Evolutionary conservation across 2,888 invertebrate species (phyloP).

Genomic region (Tipula unca): DNA sequence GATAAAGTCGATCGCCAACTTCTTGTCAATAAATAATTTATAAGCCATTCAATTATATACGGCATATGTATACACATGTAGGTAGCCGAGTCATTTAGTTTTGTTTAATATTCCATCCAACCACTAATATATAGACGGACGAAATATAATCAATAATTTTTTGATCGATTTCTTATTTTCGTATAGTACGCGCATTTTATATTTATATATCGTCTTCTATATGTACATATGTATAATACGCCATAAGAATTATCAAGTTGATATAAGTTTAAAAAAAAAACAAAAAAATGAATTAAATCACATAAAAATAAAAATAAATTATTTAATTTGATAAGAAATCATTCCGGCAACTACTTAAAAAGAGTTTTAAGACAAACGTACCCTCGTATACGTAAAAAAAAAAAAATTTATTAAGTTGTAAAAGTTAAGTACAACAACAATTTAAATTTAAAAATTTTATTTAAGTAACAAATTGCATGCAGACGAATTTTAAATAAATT

Average conservation of each 20-base stretch:
- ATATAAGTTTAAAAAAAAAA: no score
- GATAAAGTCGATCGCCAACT: not conserved
- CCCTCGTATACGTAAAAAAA: not conserved
- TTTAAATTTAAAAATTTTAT: not conserved
- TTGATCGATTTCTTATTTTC: not conserved
- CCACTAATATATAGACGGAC: not conserved
- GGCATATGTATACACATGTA: not conserved
- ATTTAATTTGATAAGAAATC: not conserved
- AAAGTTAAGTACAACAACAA: not conserved
- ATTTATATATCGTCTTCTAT: not conserved
- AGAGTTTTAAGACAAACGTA: not conserved
- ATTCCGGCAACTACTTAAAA: not conserved
- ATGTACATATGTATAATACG: not conserved
- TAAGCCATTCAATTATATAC: not conserved
- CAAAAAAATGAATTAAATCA: not conserved
- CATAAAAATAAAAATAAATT: not conserved
- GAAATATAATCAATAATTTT: not conserved
- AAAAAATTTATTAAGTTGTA: not conserved
- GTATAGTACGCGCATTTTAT: not conserved
- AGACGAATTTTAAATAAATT: not conserved
- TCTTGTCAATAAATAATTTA: conserved; percentile 4
- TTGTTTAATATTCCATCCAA: not conserved
- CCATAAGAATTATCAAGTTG: not conserved
- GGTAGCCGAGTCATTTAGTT: not conserved
- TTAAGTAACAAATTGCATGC: not conserved